These are phyloP conservation scores for Sylvicola cinctus DNA, from an alignment of 2,888 invertebrate species.

Conservation along the genomic window DNA sequence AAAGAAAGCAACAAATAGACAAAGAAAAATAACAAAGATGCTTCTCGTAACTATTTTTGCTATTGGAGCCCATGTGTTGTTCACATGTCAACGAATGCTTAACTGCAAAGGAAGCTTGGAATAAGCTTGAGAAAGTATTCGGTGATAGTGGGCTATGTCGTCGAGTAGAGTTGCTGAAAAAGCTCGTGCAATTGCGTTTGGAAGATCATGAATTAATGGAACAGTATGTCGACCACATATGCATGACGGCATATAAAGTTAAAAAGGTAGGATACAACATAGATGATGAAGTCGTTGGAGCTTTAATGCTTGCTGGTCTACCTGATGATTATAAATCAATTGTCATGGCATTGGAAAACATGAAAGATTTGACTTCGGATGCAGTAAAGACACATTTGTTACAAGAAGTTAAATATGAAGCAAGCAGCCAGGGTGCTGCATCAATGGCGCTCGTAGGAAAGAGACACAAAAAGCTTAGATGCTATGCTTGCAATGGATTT, in stretches of 20 bases:
- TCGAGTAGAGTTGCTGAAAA: neutral
- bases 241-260: neutral
- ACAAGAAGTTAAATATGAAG: too few relatives aligned
- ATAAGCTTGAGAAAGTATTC: neutral
- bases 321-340: neutral
- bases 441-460: too few relatives aligned
- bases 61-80: neutral
- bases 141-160: conserved; percentile 1
- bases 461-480: too few relatives aligned
- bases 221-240: conserved; percentile 1
- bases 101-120: conserved; percentile 1
- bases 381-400: too few relatives aligned
- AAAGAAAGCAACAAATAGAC: too few relatives aligned
- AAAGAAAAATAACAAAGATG: too few relatives aligned
- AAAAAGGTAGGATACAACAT: neutral
- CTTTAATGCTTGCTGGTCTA: neutral
- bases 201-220: conserved; percentile 2
- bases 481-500: too few relatives aligned
- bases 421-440: too few relatives aligned
- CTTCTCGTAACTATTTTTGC: too few relatives aligned
- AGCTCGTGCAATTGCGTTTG: neutral
- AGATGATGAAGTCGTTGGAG: neutral
- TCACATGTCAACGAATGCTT: neutral
- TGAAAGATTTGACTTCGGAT: too few relatives aligned
- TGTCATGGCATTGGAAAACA: neutral